Conservation (phyloP, 2,797 vertebrate species). For the Hoplostethus mediterraneus region DNA sequence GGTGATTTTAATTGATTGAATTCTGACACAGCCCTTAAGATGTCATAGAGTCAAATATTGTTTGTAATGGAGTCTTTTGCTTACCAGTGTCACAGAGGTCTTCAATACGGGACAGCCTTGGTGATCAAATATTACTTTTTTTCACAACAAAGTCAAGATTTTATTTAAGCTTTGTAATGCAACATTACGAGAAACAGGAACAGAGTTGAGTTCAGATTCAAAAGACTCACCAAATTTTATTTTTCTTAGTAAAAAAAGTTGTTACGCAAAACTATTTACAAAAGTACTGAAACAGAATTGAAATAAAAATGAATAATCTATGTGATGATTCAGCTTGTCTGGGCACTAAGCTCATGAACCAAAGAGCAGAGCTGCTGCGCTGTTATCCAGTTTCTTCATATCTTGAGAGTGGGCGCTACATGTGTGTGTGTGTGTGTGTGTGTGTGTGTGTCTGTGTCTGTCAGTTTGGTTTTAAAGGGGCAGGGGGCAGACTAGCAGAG, state of each 20-base stretch:
- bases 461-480: conserved; percentile 92
- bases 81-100: not conserved
- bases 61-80: not conserved
- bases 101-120: not conserved
- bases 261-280: conserved; percentile 64
- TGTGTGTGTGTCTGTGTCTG: not conserved
- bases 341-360: not conserved
- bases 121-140: not conserved
- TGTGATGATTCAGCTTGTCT: not conserved
- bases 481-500: conserved; percentile 93
- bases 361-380: not conserved
- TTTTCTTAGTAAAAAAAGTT: conserved; percentile 56
- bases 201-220: conserved; percentile 5
- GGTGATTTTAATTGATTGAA: too few species aligned
- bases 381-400: conserved; percentile 4
- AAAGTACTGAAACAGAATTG: conserved; percentile 4
- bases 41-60: too few species aligned
- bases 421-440: not conserved
- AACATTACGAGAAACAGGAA: not conserved
- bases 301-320: conserved; percentile 15
- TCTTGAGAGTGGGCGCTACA: not conserved
- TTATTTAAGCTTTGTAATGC: not conserved
- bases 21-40: too few species aligned
- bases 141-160: not conserved
- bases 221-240: conserved; percentile 29